These are phyloP conservation scores for Sebastes nivosus DNA, from an alignment of 2,797 vertebrate genomes.

Conservation along the genomic window DNA sequence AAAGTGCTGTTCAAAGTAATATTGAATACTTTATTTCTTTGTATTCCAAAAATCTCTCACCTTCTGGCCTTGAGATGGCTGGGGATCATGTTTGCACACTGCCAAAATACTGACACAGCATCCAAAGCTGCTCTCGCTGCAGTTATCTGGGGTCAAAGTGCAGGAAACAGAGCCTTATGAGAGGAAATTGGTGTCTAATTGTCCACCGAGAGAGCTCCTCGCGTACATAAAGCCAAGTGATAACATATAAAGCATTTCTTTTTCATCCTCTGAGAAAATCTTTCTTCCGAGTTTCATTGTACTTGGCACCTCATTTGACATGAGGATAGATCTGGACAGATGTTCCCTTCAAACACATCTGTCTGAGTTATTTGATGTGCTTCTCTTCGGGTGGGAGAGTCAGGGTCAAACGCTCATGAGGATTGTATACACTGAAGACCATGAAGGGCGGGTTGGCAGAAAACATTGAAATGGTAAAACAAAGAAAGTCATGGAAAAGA, in stretches of 20 bases:
- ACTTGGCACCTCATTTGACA: constrained; percentile 59
- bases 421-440: constrained; percentile 12
- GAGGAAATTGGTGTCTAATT: constrained; percentile 43
- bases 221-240: not conserved
- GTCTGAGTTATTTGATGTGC: constrained; percentile 37
- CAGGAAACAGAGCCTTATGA: constrained; percentile 10
- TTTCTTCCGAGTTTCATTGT: constrained; percentile 39
- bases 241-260: constrained; percentile 5
- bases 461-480: constrained; percentile 11
- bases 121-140: constrained; percentile 20
- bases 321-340: constrained; percentile 49
- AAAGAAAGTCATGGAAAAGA: constrained; percentile 24
- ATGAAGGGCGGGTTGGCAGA: constrained; percentile 25
- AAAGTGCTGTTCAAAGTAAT: constrained; percentile 25
- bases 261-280: constrained; percentile 22
- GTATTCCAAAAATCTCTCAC: constrained; percentile 30
- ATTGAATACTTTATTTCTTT: constrained; percentile 20
- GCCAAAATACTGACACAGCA: constrained; percentile 42
- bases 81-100: constrained; percentile 4
- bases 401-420: constrained; percentile 31
- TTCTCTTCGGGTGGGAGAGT: constrained; percentile 35
- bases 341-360: constrained; percentile 59
- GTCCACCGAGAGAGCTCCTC: constrained; percentile 7
- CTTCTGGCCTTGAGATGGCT: constrained; percentile 20
- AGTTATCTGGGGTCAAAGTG: not conserved